These are phyloP conservation scores for Rallus limicola DNA, from an alignment of 2,113 vertebrate genomes.

Conservation along the genomic window DNA sequence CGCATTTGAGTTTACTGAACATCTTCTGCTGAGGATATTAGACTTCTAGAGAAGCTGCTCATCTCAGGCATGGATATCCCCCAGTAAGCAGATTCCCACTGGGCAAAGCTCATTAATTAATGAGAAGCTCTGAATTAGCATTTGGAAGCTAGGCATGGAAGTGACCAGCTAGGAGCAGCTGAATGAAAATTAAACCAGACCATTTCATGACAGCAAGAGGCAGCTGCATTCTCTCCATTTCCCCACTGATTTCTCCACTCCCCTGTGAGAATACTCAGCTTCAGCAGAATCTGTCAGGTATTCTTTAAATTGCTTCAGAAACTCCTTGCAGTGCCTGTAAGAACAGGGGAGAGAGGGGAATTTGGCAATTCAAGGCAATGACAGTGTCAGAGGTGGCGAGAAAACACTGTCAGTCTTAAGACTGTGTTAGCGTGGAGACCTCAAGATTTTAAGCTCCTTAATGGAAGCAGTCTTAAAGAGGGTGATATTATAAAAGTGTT, in stretches of 20 bases:
- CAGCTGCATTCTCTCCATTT: neutral
- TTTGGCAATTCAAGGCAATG: neutral
- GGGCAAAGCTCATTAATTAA: constrained; percentile 70
- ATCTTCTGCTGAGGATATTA: constrained; percentile 29
- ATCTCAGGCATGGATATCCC: constrained; percentile 16
- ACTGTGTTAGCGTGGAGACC: neutral
- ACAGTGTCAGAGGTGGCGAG: neutral
- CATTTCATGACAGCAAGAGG: neutral
- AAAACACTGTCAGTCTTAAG: neutral
- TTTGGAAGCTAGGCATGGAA: constrained; percentile 24
- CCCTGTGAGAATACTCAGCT: neutral
- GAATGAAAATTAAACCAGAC: constrained; percentile 58
- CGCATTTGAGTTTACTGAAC: neutral
- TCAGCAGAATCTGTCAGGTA: neutral
- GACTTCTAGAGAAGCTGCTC: neutral
- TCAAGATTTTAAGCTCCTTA: neutral
- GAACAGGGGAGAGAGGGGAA: neutral
- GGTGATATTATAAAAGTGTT: neutral
- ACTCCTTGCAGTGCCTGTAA: neutral
- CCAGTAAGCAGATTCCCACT: constrained; percentile 38
- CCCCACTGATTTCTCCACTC: constrained; percentile 45
- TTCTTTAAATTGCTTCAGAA: neutral
- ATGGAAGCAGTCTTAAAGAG: neutral
- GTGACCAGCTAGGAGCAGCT: constrained; percentile 18
- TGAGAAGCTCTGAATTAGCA: constrained; percentile 33